Conservation (phyloP, 2,888 invertebrate species). For the Drosophila hamatofila region DNA sequence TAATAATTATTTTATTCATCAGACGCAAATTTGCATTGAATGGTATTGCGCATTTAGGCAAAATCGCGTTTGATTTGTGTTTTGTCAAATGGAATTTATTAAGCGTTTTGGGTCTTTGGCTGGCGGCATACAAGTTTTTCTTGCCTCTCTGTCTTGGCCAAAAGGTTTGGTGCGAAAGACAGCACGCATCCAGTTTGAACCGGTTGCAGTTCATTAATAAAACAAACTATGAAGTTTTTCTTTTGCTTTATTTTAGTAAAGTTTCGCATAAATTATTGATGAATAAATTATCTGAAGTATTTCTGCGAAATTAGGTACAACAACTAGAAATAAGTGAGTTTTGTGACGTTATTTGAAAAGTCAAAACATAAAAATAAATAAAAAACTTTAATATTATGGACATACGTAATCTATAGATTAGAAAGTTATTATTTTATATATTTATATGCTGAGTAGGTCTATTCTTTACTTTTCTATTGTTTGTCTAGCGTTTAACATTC, state of each 20-base stretch:
- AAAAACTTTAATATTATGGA: background rate
- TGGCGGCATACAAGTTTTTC: constrained; percentile 28
- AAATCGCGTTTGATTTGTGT: constrained; percentile 22
- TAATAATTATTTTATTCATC: constrained; percentile 1
- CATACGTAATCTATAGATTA: constrained; percentile 15
- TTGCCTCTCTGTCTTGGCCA: constrained; percentile 25
- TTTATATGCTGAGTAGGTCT: background rate
- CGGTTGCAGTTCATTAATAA: constrained; percentile 70
- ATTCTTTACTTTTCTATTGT: background rate
- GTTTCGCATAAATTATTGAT: constrained; percentile 49
- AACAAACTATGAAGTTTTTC: constrained; percentile 59
- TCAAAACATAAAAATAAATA: constrained; percentile 1
- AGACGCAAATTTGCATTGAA: constrained; percentile 41
- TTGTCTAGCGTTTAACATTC: background rate
- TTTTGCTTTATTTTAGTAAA: constrained; percentile 47
- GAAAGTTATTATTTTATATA: constrained; percentile 22
- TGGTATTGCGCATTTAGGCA: constrained; percentile 44
- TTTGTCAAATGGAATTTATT: constrained; percentile 31
- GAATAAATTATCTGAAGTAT: constrained; percentile 62
- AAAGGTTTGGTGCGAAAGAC: constrained; percentile 27
- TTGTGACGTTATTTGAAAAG: constrained; percentile 19
- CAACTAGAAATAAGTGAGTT: constrained; percentile 22
- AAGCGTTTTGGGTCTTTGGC: constrained; percentile 40
- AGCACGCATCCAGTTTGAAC: constrained; percentile 66
- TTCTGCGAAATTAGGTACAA: constrained; percentile 46